These are phyloP conservation scores for Antennarius maculatus DNA, from an alignment of 2,797 vertebrate species.

Conservation along the genomic window DNA sequence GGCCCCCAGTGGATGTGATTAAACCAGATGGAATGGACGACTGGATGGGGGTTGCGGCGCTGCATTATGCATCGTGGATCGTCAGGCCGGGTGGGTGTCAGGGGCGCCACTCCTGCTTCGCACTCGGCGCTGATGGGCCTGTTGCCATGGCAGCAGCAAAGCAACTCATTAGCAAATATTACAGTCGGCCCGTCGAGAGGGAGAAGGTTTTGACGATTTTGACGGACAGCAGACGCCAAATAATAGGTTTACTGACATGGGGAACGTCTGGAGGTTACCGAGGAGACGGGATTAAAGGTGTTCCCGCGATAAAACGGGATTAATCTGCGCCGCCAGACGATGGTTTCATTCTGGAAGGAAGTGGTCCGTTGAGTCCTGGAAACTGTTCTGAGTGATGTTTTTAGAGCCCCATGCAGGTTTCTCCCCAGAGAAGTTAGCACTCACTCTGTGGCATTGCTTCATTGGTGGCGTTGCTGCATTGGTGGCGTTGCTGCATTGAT, in stretches of 20 bases:
- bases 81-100: conserved; percentile 60
- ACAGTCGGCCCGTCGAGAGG: conserved; percentile 24
- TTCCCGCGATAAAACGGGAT: no score
- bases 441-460: no score
- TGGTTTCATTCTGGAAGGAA: no score
- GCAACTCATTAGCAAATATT: conserved; percentile 72
- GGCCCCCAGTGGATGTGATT: conserved; percentile 41
- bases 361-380: no score
- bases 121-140: conserved; percentile 49
- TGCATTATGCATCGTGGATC: conserved; percentile 73
- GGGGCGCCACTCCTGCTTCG: conserved; percentile 64
- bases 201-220: conserved; percentile 31
- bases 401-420: no score
- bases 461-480: no score
- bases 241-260: conserved; percentile 33
- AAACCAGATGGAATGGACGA: conserved; percentile 58
- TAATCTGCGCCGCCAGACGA: no score
- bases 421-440: no score
- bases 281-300: not conserved
- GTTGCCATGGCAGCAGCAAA: conserved; percentile 75
- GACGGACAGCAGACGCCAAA: conserved; percentile 54
- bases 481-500: no score
- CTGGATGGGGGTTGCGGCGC: conserved; percentile 51
- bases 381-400: no score
- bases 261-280: conserved; percentile 23